A percentile compares a stretch with the other conserved stretches of the same genome.
Evolutionary conservation across 2,113 vertebrate species (phyloP).

Genomic region (Saguinus imperator): DNA sequence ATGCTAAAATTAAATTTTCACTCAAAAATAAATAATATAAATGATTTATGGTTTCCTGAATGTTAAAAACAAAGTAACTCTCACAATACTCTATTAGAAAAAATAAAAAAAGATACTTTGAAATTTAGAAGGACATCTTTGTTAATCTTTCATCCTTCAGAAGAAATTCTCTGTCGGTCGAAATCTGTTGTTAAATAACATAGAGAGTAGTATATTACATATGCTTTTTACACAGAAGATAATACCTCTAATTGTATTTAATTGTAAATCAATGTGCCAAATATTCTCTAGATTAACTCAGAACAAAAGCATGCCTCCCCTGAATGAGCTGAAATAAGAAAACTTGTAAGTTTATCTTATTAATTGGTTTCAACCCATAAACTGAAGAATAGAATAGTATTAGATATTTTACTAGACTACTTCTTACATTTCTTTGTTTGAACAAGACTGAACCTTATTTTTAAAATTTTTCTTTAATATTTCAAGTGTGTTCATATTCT

Average conservation of each 20-base stretch:
- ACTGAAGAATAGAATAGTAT: background rate
- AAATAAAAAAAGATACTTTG: background rate
- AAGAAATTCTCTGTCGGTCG: background rate
- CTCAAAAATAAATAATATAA: too few relatives aligned
- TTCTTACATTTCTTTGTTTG: background rate
- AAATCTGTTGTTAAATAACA: background rate
- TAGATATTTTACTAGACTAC: background rate
- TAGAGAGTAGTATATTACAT: background rate
- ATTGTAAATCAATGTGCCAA: background rate
- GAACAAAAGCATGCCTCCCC: background rate
- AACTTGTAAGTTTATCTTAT: background rate
- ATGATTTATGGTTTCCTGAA: too few relatives aligned
- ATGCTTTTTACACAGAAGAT: background rate
- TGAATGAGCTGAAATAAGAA: background rate
- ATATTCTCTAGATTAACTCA: background rate
- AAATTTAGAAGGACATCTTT: background rate
- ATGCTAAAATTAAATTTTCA: too few relatives aligned
- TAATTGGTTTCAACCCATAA: background rate
- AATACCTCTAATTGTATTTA: background rate
- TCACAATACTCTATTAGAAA: too few relatives aligned
- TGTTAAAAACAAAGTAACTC: too few relatives aligned
- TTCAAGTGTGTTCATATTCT: conserved; percentile 8
- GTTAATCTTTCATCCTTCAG: background rate
- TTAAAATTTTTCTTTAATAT: background rate
- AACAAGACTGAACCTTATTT: background rate